Conservation (phyloP, 2,888 invertebrate species). For the Myopa testacea region DNA sequence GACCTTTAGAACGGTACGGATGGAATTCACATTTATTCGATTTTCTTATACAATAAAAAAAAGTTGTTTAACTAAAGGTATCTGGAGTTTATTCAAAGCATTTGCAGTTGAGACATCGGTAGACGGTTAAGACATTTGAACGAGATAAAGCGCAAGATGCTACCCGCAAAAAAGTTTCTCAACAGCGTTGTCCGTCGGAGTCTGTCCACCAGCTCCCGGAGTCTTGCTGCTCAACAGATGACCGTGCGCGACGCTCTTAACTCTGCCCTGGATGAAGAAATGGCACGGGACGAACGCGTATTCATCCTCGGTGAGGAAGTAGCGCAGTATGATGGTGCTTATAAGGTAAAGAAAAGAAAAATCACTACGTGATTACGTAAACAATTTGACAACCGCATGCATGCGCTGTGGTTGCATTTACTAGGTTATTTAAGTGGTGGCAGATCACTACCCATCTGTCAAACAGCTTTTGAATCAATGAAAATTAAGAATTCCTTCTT, state of each 20-base stretch:
- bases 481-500: no score
- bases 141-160: conserved; percentile 50
- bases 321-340: conserved; percentile 98
- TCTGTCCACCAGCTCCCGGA: conserved; percentile 70
- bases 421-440: background rate
- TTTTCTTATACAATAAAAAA: conserved; percentile 21
- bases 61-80: background rate
- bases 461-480: background rate
- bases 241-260: conserved; percentile 98
- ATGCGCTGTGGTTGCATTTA: background rate
- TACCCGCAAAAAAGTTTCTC: conserved; percentile 61
- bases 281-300: conserved; percentile 90
- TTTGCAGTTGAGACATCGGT: conserved; percentile 30
- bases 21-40: conserved; percentile 3
- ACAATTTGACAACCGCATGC: conserved; percentile 41
- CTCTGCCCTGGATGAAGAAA: conserved; percentile 96
- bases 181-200: conserved; percentile 68
- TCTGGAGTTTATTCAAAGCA: conserved; percentile 10
- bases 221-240: conserved; percentile 74
- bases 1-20: conserved; percentile 14
- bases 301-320: conserved; percentile 97
- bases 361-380: conserved; percentile 58
- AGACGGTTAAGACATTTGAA: conserved; percentile 34
- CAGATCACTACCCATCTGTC: background rate
- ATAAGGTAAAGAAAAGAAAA: conserved; percentile 78